phyloP scores from a whole-genome alignment of 2,888 invertebrate genomes.

The Zaprionus lineosus region DNA sequence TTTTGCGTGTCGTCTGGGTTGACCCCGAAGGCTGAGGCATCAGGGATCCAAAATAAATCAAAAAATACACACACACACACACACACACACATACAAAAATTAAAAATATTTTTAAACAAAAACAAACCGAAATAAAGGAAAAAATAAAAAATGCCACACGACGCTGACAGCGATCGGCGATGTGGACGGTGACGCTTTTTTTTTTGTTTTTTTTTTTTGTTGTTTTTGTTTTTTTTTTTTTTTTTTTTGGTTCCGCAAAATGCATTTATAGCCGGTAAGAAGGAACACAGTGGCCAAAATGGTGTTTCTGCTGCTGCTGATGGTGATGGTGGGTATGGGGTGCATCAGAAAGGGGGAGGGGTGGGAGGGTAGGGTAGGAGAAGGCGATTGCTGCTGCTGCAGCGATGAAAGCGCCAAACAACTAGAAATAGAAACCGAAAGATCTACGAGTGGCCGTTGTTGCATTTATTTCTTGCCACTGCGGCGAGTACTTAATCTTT shows the following conservation, averaged over 20 bases:
- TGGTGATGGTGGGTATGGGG: background rate
- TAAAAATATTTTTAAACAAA: background rate
- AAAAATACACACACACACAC: background rate
- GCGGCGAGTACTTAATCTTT: conserved; percentile 62
- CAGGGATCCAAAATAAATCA: no score
- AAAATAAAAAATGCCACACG: conserved; percentile 37
- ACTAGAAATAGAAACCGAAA: conserved; percentile 69
- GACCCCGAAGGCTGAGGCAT: background rate
- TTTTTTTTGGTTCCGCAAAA: conserved; percentile 68
- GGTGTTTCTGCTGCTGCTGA: no score
- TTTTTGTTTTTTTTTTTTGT: background rate
- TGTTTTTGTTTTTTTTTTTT: background rate
- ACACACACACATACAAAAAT: no score
- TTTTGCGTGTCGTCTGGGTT: background rate
- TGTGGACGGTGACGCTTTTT: background rate
- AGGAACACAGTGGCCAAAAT: background rate
- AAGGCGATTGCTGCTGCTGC: no score
- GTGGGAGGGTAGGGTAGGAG: background rate
- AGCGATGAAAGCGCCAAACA: conserved; percentile 61
- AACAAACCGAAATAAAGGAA: background rate
- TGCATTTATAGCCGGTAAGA: conserved; percentile 62
- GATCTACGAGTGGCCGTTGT: conserved; percentile 25
- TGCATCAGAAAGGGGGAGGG: no score
- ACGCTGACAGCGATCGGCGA: conserved; percentile 34
- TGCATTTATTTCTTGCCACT: conserved; percentile 19